These are phyloP conservation scores for Gymnobelideus leadbeateri DNA, from an alignment of 2,113 vertebrate species.

Conservation along the genomic window DNA sequence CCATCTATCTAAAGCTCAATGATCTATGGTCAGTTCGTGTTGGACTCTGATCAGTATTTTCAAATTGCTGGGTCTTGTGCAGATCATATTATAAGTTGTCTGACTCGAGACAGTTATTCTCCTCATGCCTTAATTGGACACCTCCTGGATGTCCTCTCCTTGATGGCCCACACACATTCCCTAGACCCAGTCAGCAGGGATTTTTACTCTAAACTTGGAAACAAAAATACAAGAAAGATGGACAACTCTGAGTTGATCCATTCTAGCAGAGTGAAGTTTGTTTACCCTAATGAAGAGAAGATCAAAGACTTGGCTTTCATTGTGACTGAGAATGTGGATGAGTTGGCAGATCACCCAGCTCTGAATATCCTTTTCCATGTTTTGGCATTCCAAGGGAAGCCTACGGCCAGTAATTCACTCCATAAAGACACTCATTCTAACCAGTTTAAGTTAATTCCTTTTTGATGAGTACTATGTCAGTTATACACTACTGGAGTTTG, in stretches of 20 bases:
- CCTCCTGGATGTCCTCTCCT: slow-evolving; percentile 93
- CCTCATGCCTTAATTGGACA: slow-evolving; percentile 95
- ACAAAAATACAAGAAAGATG: slow-evolving; percentile 94
- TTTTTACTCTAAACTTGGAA: slow-evolving; percentile 97
- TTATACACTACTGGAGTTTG: slow-evolving; percentile 96
- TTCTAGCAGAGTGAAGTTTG: slow-evolving; percentile 96
- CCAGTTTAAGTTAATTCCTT: slow-evolving; percentile 93
- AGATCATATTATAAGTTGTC: slow-evolving; percentile 91
- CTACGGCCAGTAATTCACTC: slow-evolving; percentile 78
- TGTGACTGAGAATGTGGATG: slow-evolving; percentile 91
- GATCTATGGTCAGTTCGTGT: slow-evolving; percentile 92
- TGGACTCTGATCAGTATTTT: slow-evolving; percentile 98
- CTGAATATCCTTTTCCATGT: slow-evolving; percentile 95
- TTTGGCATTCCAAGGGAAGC: slow-evolving; percentile 93
- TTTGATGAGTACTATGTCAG: slow-evolving; percentile 96
- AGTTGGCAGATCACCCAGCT: slow-evolving; percentile 82
- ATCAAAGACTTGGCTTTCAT: slow-evolving; percentile 96
- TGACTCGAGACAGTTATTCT: slow-evolving; percentile 94
- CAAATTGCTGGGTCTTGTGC: slow-evolving; percentile 90
- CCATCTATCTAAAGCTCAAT: slow-evolving; percentile 90
- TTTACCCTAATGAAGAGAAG: slow-evolving; percentile 98
- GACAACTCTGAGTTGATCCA: slow-evolving; percentile 98
- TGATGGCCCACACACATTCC: slow-evolving; percentile 91
- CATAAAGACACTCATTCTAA: slow-evolving; percentile 94
- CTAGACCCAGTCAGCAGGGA: slow-evolving; percentile 95